Base-by-base conservation (phyloP, 2,797 vertebrate genomes). In the Muraenolepis orangiensis region DNA sequence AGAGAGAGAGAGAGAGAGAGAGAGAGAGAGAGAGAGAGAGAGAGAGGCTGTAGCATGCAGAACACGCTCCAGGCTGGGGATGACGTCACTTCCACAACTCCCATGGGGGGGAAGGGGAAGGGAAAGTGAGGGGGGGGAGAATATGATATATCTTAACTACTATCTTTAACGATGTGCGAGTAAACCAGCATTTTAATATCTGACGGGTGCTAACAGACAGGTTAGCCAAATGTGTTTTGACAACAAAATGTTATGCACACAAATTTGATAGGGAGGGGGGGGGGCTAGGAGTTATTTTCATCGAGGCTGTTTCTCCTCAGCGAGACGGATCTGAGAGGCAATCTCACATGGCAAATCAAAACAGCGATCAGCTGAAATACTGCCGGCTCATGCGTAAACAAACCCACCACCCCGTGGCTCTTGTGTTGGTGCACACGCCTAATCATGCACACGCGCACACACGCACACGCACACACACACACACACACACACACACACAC, bases 341-440 rank as follows among this genome's bases (percentile, higher is more conserved):
- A 76, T 79, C 79, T 76, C 74, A 79, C 80, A 71, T 71, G 72
- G 74, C 73, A 85, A 86, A 89, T 87, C 64, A 84, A 77, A 82
- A 83, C 85, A 84, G 82, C 66, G 78, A 89, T 88, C 81, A 85
- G 75, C 86, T 83, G 88, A 77, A 80, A 81, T 84, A 78, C 72
- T 5, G 69, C 81, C 28, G 75, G 71, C 75, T 87, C 85, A 85
- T 90, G 82, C 85, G 91, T 87, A 86, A 89, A 70, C 90, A 82
- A 91, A 81, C 76, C 23, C 66, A 29, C 79, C 81, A 72, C 73
- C 84, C 71, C 29, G 29, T 78, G 75, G 69, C 77, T 73, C n/a
- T n/a, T 66, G 40, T 75, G 74, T 69, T 64, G 14, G 61, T 74
- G 32, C 31, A 74, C 74, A 80, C 80, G 82, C 80, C 73, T 81